Base-by-base conservation (phyloP, 2,888 invertebrate species). In the Prosapia bicincta region DNA sequence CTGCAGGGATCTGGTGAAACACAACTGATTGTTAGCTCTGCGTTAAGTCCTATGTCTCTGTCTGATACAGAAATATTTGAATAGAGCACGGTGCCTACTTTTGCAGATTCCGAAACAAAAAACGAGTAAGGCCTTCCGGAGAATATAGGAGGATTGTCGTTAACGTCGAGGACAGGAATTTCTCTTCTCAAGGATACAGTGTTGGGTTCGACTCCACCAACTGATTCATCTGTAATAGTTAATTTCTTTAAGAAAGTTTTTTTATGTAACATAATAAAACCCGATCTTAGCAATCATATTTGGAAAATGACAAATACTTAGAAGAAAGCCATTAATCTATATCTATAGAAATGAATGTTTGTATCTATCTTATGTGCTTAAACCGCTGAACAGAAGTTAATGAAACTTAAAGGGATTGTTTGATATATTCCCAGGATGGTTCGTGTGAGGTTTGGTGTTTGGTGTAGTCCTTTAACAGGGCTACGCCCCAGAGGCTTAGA, bases 71-170 rank as follows among this genome's bases (percentile, higher is more conserved):
- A 86, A 78, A 94, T 91, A 74, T 87, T 87, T 79, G 85, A 88
- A 83, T 89, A 88, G 66, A 94, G 86, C 69, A 89, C 87, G 7
- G 88, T 88, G 1, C 91, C 93, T 0, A 92, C 87, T 2, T 87
- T 83, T 1, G 91, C 87, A 13, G 90, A 90, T 84, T 94, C 94
- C 77, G 90, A 89, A 0, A 93, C 89, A 78, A 89, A 89, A 1
- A 91, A 89, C 30, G 90, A 89, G 82, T 94, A 94, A 0, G 94
- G 93, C 32, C 92, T 86, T 54, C 91, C 91, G 79, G 89, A 87
- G 82, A 93, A 94, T 15, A 89, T 87, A 0, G 95, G 95, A 0
- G 89, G 86, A 83, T 95, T 95, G 84, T 95, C 95, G 82, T 95
- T 96, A 24, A 91, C 90, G 81, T 95, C 95, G 20, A 89, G 86